Percentiles rank a stretch among this genome's conserved stretches.
These are phyloP conservation scores for Spinibarbus caldwelli DNA, from an alignment of 2,797 vertebrate genomes.

Conservation along the genomic window DNA sequence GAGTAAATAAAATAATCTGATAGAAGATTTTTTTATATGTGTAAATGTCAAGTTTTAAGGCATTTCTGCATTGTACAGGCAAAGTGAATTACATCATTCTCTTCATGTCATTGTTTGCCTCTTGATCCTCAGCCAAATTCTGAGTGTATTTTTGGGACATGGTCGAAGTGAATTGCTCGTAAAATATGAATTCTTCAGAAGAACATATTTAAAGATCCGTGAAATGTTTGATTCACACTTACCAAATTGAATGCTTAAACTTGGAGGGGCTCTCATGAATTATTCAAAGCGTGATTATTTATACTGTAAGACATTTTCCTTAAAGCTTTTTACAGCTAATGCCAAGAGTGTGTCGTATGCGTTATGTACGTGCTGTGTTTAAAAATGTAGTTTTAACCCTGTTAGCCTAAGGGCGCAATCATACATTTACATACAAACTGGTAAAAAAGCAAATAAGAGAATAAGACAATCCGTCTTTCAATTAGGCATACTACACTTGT, in stretches of 20 bases:
- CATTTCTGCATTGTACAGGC: background rate
- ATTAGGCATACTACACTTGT: background rate
- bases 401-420: background rate
- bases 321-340: constrained; percentile 44
- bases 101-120: constrained; percentile 26
- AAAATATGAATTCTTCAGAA: constrained; percentile 15
- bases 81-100: constrained; percentile 22
- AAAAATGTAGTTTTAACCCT: constrained; percentile 10
- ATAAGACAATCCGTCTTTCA: background rate
- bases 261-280: constrained; percentile 44
- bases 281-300: constrained; percentile 54
- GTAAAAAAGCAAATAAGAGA: background rate
- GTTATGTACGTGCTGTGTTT: background rate
- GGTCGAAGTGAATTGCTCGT: constrained; percentile 17
- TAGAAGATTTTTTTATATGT: background rate
- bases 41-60: background rate
- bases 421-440: constrained; percentile 4
- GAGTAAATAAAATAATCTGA: background rate
- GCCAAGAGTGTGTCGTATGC: constrained; percentile 4
- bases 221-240: constrained; percentile 31
- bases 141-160: constrained; percentile 43
- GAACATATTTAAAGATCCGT: constrained; percentile 49
- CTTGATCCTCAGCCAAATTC: constrained; percentile 51
- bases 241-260: constrained; percentile 24
- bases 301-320: constrained; percentile 44